Conservation (phyloP, 2,113 vertebrate species). For the Passer domesticus region DNA sequence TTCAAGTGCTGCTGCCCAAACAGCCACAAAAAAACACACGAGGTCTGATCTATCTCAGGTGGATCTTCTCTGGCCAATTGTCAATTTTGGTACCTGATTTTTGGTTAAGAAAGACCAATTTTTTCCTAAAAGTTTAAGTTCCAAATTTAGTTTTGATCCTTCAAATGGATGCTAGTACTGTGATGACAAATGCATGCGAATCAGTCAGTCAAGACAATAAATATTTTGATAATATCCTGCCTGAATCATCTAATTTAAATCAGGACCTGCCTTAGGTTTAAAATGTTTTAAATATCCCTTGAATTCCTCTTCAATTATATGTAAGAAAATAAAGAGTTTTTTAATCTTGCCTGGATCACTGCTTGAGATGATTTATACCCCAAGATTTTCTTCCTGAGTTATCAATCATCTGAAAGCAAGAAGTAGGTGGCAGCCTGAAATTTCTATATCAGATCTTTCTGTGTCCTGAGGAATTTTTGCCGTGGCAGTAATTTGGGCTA, state of each 20-base stretch:
- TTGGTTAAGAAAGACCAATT: neutral
- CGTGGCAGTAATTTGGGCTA: neutral
- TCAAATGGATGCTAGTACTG: neutral
- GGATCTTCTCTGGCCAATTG: neutral
- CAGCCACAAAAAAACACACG: neutral
- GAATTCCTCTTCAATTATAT: constrained; percentile 24
- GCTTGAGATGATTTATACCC: constrained; percentile 51
- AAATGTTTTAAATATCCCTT: constrained; percentile 28
- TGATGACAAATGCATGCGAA: neutral
- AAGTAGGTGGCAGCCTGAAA: constrained; percentile 28
- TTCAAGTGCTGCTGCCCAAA: neutral
- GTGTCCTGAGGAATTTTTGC: neutral
- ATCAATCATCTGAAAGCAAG: constrained; percentile 51
- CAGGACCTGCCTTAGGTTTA: neutral
- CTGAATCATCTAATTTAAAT: constrained; percentile 28
- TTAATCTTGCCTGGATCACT: constrained; percentile 49
- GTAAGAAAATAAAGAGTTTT: constrained; percentile 47
- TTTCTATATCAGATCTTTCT: neutral
- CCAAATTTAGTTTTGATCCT: neutral
- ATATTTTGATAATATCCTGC: neutral
- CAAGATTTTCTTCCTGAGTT: constrained; percentile 29
- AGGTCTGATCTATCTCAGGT: neutral
- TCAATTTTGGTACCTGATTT: neutral
- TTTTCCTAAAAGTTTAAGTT: neutral
- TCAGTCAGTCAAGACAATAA: neutral